Conservation (phyloP, 2,113 vertebrate genomes). For the Probosciger aterrimus region DNA sequence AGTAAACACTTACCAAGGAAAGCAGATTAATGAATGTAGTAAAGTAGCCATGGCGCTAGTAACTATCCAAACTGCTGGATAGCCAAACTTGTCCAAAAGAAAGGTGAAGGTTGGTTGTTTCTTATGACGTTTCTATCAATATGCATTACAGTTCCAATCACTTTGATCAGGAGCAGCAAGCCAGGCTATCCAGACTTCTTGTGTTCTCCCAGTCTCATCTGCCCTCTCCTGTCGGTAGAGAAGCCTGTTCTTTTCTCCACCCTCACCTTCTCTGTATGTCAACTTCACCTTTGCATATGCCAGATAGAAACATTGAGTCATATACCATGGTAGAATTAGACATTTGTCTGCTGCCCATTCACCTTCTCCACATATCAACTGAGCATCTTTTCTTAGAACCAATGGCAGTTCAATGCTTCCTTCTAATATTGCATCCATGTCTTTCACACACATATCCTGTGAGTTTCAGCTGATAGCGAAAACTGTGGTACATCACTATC, state of each 20-base stretch:
- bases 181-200: background rate
- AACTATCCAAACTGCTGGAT: background rate
- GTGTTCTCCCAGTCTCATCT: background rate
- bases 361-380: background rate
- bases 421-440: background rate
- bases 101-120: background rate
- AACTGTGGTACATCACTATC: background rate
- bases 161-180: background rate
- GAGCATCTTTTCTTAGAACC: background rate
- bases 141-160: background rate
- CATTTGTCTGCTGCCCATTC: background rate
- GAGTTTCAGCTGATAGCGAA: background rate
- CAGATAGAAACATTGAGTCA: background rate
- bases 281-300: background rate
- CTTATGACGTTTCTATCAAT: background rate
- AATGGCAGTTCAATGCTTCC: background rate
- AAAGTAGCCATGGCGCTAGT: background rate
- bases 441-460: background rate
- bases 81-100: background rate
- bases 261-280: background rate
- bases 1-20: background rate
- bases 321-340: background rate
- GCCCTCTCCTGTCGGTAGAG: background rate
- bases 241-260: background rate
- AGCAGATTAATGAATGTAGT: background rate